These are phyloP conservation scores for Acropternis orthonyx DNA, from an alignment of 2,797 vertebrate species.

Conservation along the genomic window DNA sequence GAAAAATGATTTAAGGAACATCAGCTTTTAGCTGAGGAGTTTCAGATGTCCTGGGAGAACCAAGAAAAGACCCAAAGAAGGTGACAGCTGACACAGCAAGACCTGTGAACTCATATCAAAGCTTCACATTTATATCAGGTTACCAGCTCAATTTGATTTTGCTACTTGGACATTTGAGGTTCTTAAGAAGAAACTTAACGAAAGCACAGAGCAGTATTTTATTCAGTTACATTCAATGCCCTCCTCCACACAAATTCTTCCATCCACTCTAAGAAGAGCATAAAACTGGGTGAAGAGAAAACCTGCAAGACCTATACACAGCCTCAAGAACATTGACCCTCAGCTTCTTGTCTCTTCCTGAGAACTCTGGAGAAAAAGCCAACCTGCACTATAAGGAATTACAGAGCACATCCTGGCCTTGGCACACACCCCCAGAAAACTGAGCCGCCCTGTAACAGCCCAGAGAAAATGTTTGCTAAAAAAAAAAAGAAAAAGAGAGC, in stretches of 20 bases:
- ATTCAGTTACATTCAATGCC: not conserved
- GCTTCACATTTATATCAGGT: not conserved
- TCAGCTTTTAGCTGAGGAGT: not conserved
- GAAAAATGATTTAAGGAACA: not conserved
- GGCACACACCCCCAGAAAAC: rapidly evolving
- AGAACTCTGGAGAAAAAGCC: not conserved
- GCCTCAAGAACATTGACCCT: not conserved
- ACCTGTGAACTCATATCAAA: not conserved
- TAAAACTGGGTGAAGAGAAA: not conserved
- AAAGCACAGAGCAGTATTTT: not conserved
- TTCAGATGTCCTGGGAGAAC: not conserved
- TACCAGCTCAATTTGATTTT: not conserved
- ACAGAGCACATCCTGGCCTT: not conserved
- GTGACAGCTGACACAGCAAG: not conserved
- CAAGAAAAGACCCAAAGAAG: not conserved
- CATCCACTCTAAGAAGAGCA: not conserved
- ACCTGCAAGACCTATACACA: not conserved
- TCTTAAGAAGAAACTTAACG: not conserved
- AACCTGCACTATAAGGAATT: not conserved
- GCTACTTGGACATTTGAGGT: not conserved
- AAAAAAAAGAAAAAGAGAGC: not conserved
- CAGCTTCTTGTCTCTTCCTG: not conserved
- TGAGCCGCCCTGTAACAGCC: not conserved
- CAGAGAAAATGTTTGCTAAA: not conserved
- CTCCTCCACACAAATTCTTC: not conserved